Percentiles rank a stretch among this genome's conserved stretches.
Conservation (phyloP, 2,888 invertebrate species). For the Ichneumoninae sp. region DNA sequence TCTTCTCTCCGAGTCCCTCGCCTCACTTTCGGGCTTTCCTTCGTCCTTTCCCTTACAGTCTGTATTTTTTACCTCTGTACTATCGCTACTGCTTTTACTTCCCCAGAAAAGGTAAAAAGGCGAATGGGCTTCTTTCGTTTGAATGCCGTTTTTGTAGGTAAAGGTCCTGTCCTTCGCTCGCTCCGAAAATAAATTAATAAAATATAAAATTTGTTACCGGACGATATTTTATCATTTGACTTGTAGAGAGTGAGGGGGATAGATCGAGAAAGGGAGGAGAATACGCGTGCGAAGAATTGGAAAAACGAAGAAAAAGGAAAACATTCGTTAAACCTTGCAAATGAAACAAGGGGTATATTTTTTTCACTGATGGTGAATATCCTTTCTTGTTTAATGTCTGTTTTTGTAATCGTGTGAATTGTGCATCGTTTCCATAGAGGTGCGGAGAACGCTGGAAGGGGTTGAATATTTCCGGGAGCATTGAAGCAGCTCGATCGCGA, state of each 20-base stretch:
- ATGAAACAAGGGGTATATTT: background rate
- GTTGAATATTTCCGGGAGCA: slow-evolving; percentile 55
- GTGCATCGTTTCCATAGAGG: background rate
- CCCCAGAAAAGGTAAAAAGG: slow-evolving; percentile 63
- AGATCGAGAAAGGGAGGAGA: background rate
- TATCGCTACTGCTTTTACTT: slow-evolving; percentile 58
- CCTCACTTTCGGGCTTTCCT: slow-evolving; percentile 67
- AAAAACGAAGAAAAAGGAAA: background rate
- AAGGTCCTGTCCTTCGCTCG: slow-evolving; percentile 24
- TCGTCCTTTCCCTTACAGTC: slow-evolving; percentile 22
- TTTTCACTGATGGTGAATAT: slow-evolving; percentile 7
- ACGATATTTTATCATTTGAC: slow-evolving; percentile 33
- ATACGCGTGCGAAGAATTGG: slow-evolving; percentile 12
- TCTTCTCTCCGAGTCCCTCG: slow-evolving; percentile 57
- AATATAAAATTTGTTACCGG: slow-evolving; percentile 17
- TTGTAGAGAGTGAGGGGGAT: slow-evolving; percentile 7
- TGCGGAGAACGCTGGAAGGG: slow-evolving; percentile 17
- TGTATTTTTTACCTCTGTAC: slow-evolving; percentile 30
- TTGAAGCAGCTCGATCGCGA: slow-evolving; percentile 70
- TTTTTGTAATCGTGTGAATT: background rate
- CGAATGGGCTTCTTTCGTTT: slow-evolving; percentile 58
- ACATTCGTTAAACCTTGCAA: slow-evolving; percentile 5
- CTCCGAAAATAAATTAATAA: slow-evolving; percentile 41
- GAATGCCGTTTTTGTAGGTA: slow-evolving; percentile 58
- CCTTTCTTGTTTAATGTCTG: slow-evolving; percentile 1